Base-by-base conservation (phyloP, 2,888 invertebrate species). In the Tachina lurida region DNA sequence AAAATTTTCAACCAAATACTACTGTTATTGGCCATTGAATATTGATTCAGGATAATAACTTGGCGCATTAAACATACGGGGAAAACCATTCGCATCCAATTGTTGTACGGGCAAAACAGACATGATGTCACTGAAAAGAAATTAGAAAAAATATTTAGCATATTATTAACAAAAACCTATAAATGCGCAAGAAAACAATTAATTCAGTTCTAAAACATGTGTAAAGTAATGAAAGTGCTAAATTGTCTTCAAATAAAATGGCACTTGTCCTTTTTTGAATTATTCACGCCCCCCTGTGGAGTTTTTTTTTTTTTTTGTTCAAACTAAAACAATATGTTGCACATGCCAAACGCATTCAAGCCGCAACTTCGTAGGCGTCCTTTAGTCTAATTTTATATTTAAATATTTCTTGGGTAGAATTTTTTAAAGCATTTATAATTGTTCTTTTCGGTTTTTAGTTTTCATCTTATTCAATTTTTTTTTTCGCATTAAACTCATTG, bases 1-100 rank as follows among this genome's bases (percentile, higher is more conserved):
- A 12, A 68, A 67, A 84, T 76, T 79, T 43, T 70, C 41, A 52
- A 49, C 43, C 9, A 76, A 45, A 52, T 75, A 71, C 76, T 86
- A 86, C 49, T 84, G 87, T 84, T 89, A 93, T 90, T 93, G 92
- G 39, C 92, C 91, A 88, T 92, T 93, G 87, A 92, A 93, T 87
- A 93, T 92, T 13, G 92, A 91, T 87, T 93, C 93, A 49, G 93
- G 92, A 90, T 93, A 93, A 88, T 92, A 93, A 84, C 92, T 92
- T 31, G 92, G 91, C 22, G 93, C 91, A 87, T 93, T 93, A 87
- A 93, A 93, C 92, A 93, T 92, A 87, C 93, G 90, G 84, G 93
- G 92, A 84, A 92, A 93, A 62, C 91, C 91, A 84, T 90, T 90
- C 4, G 90, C 91, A 89, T 93, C 93, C 88, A 93, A 86, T 88